Evolutionary conservation across 2,797 vertebrate species (phyloP), one percentile per base, ranked within the genome.

Genomic region (Coilia nasus): DNA sequence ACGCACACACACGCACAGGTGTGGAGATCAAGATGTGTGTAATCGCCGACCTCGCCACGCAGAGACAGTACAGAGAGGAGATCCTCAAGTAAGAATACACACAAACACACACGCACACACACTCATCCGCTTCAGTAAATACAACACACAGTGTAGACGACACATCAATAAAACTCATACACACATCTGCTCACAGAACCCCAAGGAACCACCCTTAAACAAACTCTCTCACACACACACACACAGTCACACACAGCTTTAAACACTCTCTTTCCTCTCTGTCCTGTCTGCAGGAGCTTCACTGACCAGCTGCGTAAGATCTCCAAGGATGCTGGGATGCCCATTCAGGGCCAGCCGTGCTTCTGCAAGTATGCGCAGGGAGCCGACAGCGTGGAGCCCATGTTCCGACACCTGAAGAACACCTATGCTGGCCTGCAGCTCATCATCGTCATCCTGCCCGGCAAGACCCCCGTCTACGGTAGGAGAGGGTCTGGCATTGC

Each of bases 11-110:
- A 31, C 97, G 99, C 93, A 99, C 97, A 0, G 98, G 98, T 7
- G 97, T 99, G 86, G 98, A 99, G 94, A 99, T 99, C 89, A 99
- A 99, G 93, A 98, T 99, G 97, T 99, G 98, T 98, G 98, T 98
- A 75, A 98, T 99, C 81, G 98, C 98, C 88, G 99, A 98, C 92
- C 99, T 99, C 87, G 98, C 98, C 88, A 98, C 98, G 0, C 98
- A 99, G 96, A 96, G 98, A 84, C 98, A 99, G 87, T 99, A 98
- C 92, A 93, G 98, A 88, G 98, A 99, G 92, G 98, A 99, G 94
- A 98, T 99, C 92, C 85, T 99, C 81, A 99, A 99, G 98, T 99
- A 95, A 97, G 97, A 83, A 25, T 21, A 75, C 14, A 75, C 3
- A 25, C 50, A 35, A 44, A 75, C 62, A 44, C 56, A 62, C 41